Evolutionary conservation across 2,113 vertebrate genomes (phyloP), one percentile per base, ranked within the genome.

Genomic region (Struthio camelus): DNA sequence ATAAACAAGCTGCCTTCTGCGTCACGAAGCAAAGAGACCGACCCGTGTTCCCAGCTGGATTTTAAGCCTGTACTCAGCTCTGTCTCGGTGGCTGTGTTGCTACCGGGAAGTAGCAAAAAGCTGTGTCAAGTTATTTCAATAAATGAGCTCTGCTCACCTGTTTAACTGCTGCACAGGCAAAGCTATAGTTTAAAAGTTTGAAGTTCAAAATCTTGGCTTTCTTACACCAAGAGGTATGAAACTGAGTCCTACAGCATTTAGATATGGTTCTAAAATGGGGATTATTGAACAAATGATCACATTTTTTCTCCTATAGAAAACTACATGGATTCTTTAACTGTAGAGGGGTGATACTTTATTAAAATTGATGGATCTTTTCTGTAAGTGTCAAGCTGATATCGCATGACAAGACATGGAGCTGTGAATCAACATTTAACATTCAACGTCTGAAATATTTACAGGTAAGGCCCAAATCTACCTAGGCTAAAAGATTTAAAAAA

Each of bases 281-380:
- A 59, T 84, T 75, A 48, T 23, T 94, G 46, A 81, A 10, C 38
- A 59, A 19, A 19, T n/a, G 16, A n/a, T 34, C 53, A 23, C 25
- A 62, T 59, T 59, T 62, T 62, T 92, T 84, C 50, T 90, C 30
- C 54, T 86, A 67, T n/a, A 75, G 86, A 86, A 91, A 91, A 84
- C 69, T 54, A 51, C 87, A 46, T 40, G 44, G 15, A 36, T 61
- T 90, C 32, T 81, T 85, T 92, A 86, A 66, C 20, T 25, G 59
- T 20, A 71, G 51, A 76, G 46, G 89, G 11, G 22, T 18, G 87
- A 69, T 42, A 38, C 12, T 86, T 73, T 53, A 90, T 84, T 86
- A 83, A 80, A 93, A 90, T 40, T 54, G 77, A 89, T 92, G 42
- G 30, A 71, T 93, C 46, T 88, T 75, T 90, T 86, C 30, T 86